Conservation (phyloP, 64 coral and sea anemone species). For the Dendronephthya gigantea region DNA sequence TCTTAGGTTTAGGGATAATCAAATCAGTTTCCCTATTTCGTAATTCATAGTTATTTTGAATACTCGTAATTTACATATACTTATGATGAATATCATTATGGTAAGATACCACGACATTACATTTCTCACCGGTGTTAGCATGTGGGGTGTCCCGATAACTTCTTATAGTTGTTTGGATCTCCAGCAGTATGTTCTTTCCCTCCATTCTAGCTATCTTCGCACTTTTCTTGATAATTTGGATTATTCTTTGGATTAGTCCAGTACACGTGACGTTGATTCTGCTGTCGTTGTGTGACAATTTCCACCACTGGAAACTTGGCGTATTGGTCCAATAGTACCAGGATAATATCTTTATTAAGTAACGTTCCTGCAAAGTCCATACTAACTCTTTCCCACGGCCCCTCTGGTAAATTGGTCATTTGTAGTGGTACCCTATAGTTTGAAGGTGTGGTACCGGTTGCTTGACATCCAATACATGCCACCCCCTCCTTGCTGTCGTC, state of each 20-base stretch:
- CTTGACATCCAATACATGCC: background rate
- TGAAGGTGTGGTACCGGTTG: background rate
- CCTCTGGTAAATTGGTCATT: background rate
- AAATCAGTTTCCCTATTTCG: no score
- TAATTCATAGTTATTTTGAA: no score
- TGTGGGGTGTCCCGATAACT: background rate
- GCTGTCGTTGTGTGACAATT: background rate
- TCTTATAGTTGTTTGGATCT: background rate
- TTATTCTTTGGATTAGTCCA: constrained; percentile 18
- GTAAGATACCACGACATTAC: no score
- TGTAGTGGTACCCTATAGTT: constrained; percentile 23
- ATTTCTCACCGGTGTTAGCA: background rate
- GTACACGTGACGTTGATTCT: background rate
- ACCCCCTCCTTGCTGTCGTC: no score
- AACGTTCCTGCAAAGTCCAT: constrained; percentile 23
- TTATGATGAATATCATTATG: no score
- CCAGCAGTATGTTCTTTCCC: background rate
- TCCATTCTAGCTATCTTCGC: constrained; percentile 22
- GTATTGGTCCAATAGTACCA: background rate
- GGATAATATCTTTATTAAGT: background rate
- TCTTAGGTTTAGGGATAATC: no score
- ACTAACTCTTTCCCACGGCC: background rate
- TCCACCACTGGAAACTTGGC: background rate
- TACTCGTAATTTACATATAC: no score
- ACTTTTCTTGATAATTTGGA: constrained; percentile 20